Evolutionary conservation across 2,888 invertebrate species (phyloP).

Genomic region (Xylota segnis): DNA sequence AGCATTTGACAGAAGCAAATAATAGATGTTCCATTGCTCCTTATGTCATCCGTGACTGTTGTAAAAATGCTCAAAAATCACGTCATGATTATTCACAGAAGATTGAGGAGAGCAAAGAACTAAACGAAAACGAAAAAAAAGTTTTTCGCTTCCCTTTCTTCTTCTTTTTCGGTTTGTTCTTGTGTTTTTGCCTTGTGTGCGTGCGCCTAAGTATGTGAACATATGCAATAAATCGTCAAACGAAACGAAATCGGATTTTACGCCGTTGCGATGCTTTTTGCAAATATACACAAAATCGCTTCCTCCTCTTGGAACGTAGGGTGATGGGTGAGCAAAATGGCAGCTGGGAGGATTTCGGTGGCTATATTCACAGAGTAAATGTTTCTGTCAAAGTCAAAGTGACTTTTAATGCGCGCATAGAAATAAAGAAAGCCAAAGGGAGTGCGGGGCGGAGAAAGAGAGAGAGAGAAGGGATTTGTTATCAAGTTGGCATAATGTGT

Average conservation of each 20-base stretch:
- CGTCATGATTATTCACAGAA: constrained; percentile 73
- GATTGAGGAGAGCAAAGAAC: constrained; percentile 42
- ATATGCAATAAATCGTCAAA: constrained; percentile 77
- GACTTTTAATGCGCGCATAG: constrained; percentile 72
- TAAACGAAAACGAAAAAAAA: constrained; percentile 24
- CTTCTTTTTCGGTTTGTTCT: neutral
- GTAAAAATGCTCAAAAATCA: constrained; percentile 67
- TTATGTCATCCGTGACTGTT: constrained; percentile 50
- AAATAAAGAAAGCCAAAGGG: constrained; percentile 24
- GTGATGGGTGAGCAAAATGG: constrained; percentile 19
- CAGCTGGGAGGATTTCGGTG: constrained; percentile 5
- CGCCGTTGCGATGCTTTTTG: constrained; percentile 68
- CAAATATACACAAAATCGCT: constrained; percentile 52
- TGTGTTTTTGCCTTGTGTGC: constrained; percentile 25
- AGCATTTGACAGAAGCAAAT: constrained; percentile 64
- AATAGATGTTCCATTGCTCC: constrained; percentile 50
- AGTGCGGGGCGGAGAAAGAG: too few species aligned
- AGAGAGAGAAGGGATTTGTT: constrained; percentile 57
- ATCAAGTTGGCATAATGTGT: constrained; percentile 72
- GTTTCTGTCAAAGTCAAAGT: constrained; percentile 74
- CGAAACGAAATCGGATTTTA: constrained; percentile 75
- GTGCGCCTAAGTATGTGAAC: constrained; percentile 68
- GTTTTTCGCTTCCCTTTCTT: constrained; percentile 1
- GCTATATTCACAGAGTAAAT: constrained; percentile 43
- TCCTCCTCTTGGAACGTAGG: constrained; percentile 45